Evolutionary conservation across 2,888 invertebrate species (phyloP), one percentile per base, ranked within the genome.

Genomic region (Campaea margaritaria): DNA sequence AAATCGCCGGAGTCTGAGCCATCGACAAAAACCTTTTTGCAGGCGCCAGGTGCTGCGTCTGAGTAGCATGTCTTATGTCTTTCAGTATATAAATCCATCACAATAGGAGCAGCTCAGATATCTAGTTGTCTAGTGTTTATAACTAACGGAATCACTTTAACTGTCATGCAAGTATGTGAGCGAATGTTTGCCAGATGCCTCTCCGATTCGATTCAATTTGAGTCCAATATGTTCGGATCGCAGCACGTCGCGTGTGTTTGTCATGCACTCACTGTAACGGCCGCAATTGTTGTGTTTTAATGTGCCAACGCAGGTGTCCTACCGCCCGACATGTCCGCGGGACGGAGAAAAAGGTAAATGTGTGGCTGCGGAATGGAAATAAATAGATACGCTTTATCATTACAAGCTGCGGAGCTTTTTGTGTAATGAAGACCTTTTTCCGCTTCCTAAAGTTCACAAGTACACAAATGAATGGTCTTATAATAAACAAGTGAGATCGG

Each of bases 221-320:
- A 34, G 21, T 10, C 31, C 7, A 9, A 31, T 31, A 31, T 9
- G 31, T 42, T 42, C 36, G 16, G 7, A 3, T 12, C 41, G 50
- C 8, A 11, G 39, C 49, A 50, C 59, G 59, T 50, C 44, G 31
- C 31, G 31, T 1, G 31, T 54, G 59, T 54, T 54, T 50, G 36
- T 53, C 53, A 54, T 44, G 49, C 53, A 49, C 58, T 59, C 53
- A 42, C 27, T 38, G 49, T 43, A 38, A 27, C 44, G 39, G 15
- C 13, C 15, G 48, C 58, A 48, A 47, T 46, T 45, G 53, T 48
- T 49, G 53, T 54, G 27, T 54, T 53, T 53, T 54, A 59, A 59
- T 54, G 45, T 54, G 28, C 28, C 10, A 49, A 31, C 48, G 27
- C 56, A 56, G 58, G 53, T 59, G 58, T 44, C 34, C 47, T 36